A percentile compares a stretch with the other conserved stretches of the same genome.
phyloP scores from a whole-genome alignment of 2,113 vertebrate species.

The Mixornis gularis region DNA sequence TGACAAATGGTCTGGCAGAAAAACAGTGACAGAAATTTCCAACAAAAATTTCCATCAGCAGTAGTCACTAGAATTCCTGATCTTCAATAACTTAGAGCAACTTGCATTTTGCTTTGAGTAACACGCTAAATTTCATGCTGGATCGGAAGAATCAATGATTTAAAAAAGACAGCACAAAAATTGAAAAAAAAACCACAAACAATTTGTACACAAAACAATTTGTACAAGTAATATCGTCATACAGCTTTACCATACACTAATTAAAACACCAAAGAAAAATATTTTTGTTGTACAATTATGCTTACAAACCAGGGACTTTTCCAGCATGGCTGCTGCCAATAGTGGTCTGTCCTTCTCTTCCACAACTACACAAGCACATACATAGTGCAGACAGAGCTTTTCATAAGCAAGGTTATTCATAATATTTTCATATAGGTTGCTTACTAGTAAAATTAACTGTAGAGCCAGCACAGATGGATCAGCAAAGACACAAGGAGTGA shows the following conservation, averaged over 20 bases:
- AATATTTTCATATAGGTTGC: background rate
- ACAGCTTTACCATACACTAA: background rate
- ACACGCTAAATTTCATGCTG: background rate
- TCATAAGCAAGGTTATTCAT: background rate
- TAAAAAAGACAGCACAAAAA: background rate
- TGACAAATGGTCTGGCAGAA: background rate
- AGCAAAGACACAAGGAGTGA: background rate
- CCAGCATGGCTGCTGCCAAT: background rate
- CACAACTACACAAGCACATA: background rate
- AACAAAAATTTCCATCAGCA: background rate
- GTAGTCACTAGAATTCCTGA: background rate
- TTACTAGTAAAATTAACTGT: background rate
- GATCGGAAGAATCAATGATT: background rate
- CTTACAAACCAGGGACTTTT: background rate
- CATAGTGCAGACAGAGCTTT: fast-evolving
- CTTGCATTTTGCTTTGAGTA: background rate
- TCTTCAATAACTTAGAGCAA: background rate
- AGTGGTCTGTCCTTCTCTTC: background rate
- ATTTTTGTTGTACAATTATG: background rate
- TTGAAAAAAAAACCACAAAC: background rate
- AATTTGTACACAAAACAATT: background rate
- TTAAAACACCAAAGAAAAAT: background rate
- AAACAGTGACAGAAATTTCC: background rate
- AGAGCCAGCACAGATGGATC: background rate
- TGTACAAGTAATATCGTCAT: background rate